phyloP scores from a whole-genome alignment of 2,888 invertebrate genomes.

The Mythimna vitellina region DNA sequence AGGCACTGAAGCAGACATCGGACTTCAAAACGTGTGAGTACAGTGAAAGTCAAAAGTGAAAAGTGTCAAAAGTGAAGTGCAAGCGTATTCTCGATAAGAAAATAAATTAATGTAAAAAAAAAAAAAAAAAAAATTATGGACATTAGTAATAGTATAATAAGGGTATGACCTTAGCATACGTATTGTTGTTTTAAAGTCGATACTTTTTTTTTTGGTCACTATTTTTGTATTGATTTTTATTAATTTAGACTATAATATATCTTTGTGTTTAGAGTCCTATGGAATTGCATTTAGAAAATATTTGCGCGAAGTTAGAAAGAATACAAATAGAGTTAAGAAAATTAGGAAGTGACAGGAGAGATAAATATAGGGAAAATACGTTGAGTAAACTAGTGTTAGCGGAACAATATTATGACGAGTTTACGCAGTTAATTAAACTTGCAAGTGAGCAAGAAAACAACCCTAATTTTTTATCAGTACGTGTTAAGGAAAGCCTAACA shows the following conservation, averaged over 20 bases:
- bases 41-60: neutral
- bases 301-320: neutral
- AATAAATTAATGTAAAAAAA: neutral
- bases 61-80: neutral
- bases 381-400: neutral
- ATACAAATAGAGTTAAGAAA: neutral
- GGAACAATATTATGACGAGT: neutral
- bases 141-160: too few species aligned
- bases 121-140: too few species aligned
- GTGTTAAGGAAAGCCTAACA: neutral
- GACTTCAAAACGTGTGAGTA: neutral
- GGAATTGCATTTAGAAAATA: neutral
- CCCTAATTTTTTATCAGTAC: neutral
- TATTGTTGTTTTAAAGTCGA: too few species aligned
- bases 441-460: neutral
- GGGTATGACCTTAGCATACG: too few species aligned
- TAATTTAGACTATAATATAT: too few species aligned
- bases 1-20: neutral
- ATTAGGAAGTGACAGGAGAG: neutral
- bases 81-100: neutral
- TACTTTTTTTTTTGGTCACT: too few species aligned
- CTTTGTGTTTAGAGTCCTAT: neutral
- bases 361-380: neutral
- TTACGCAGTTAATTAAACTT: neutral
- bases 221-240: too few species aligned